A percentile compares a stretch with the other conserved stretches of the same genome.
These are phyloP conservation scores for Drosophila truncata DNA, from an alignment of 1,140 invertebrate species.

Conservation along the genomic window DNA sequence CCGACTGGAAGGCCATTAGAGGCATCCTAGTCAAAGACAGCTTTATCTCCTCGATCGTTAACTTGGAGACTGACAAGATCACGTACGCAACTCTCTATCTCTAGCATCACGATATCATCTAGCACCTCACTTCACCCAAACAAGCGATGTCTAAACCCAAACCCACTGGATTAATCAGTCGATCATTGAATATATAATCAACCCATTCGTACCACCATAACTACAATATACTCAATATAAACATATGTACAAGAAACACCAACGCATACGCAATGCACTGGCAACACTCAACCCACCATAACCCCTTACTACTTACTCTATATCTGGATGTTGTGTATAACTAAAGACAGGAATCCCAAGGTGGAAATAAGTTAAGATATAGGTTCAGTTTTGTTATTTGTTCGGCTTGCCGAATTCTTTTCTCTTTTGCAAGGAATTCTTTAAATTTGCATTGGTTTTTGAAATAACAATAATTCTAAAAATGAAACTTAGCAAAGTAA, in stretches of 20 bases:
- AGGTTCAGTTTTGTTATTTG: not conserved
- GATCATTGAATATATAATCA: conserved; percentile 40
- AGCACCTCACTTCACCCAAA: conserved; percentile 73
- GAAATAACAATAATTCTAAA: not conserved
- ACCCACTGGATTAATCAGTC: conserved; percentile 5
- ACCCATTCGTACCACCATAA: conserved; percentile 47
- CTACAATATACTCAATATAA: conserved; percentile 36
- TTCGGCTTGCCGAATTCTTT: conserved; percentile 32
- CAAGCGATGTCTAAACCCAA: conserved; percentile 12
- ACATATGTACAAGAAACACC: conserved; percentile 48
- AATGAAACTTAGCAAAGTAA: not conserved
- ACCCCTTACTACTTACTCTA: conserved; percentile 24
- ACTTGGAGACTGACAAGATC: conserved; percentile 98
- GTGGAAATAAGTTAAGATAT: conserved; percentile 1
- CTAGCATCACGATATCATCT: conserved; percentile 63
- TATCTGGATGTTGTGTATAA: conserved; percentile 33
- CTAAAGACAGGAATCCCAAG: conserved; percentile 17
- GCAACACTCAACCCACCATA: conserved; percentile 58
- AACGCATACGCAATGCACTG: conserved; percentile 77
- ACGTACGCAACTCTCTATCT: conserved; percentile 90
- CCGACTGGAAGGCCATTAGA: conserved; percentile 97
- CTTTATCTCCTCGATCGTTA: conserved; percentile 99
- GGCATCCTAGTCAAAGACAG: conserved; percentile 98
- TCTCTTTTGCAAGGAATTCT: not conserved
- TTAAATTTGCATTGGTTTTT: not conserved